A percentile compares a stretch with the other conserved stretches of the same genome.
Conservation (phyloP, 1,140 invertebrate species). For the Neodiprion virginianus region DNA sequence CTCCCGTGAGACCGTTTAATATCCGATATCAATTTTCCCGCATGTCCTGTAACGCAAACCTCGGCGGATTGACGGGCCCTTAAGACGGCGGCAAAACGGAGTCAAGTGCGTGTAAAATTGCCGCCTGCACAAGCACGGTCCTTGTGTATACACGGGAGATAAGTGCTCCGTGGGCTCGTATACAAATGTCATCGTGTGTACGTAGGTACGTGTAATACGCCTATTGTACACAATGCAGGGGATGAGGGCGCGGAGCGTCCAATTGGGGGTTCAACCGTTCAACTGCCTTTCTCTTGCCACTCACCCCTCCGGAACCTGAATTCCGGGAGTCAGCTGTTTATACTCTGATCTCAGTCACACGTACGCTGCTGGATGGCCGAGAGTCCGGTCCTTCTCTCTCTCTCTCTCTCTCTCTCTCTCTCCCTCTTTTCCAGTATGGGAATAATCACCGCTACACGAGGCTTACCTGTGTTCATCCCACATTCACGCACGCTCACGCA, state of each 20-base stretch:
- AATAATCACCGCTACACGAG: slow-evolving; percentile 25
- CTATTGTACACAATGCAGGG: slow-evolving; percentile 18
- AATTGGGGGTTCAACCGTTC: slow-evolving; percentile 52
- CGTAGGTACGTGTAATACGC: too few relatives aligned
- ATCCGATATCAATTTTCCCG: slow-evolving; percentile 14
- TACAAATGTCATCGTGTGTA: too few relatives aligned
- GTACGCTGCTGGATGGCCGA: background rate
- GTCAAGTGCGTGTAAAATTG: slow-evolving; percentile 65
- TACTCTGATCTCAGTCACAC: slow-evolving; percentile 29
- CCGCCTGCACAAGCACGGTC: slow-evolving; percentile 36
- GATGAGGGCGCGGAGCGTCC: slow-evolving; percentile 50
- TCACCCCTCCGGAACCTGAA: slow-evolving; percentile 57
- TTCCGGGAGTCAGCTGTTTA: slow-evolving; percentile 62
- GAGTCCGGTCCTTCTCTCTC: slow-evolving; percentile 9
- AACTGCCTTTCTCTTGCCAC: slow-evolving; percentile 44
- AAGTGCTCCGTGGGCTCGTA: too few relatives aligned
- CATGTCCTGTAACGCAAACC: background rate
- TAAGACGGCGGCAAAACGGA: slow-evolving; percentile 38
- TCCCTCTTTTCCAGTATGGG: background rate
- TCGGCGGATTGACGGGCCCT: background rate
- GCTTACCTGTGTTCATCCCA: slow-evolving; percentile 23
- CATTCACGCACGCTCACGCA: background rate
- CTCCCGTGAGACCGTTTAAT: slow-evolving; percentile 28
- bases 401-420: slow-evolving; percentile 8
- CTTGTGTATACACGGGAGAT: background rate